Conservation (phyloP, 2,113 vertebrate species). For the Lanius ludovicianus region DNA sequence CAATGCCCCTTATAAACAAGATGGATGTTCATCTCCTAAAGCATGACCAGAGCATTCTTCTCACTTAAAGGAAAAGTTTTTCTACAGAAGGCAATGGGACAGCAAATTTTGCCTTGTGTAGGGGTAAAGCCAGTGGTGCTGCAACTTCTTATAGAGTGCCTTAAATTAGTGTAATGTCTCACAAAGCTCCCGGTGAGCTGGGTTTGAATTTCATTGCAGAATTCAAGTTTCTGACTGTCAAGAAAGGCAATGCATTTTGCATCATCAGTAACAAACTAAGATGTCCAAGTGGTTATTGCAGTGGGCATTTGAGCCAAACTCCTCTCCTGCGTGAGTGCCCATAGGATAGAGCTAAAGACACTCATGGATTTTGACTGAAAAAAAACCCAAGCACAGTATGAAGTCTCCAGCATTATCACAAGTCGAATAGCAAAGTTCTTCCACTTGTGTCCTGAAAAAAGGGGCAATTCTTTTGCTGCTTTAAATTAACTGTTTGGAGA, state of each 20-base stretch:
- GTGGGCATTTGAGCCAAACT: not conserved
- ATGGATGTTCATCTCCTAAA: not conserved
- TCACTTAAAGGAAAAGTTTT: not conserved
- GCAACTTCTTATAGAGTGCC: not conserved
- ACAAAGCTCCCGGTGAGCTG: not conserved
- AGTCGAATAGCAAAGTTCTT: not conserved
- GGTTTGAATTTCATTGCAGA: not conserved
- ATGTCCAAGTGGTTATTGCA: not conserved
- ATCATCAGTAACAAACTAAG: not conserved
- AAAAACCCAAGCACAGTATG: not conserved
- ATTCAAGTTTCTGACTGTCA: not conserved
- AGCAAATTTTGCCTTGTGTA: not conserved
- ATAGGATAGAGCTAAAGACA: not conserved
- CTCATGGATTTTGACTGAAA: not conserved
- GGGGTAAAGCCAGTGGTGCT: not conserved
- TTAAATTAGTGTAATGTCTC: not conserved
- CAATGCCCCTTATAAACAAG: not conserved
- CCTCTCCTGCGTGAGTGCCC: not conserved
- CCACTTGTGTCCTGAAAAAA: not conserved
- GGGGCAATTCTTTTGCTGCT: not conserved
- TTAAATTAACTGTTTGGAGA: not conserved
- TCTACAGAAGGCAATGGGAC: not conserved
- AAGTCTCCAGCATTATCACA: not conserved
- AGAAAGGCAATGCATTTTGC: not conserved
- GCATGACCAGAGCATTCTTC: not conserved